phyloP scores from a whole-genome alignment of 2,888 invertebrate genomes.

The Carcina quercana region DNA sequence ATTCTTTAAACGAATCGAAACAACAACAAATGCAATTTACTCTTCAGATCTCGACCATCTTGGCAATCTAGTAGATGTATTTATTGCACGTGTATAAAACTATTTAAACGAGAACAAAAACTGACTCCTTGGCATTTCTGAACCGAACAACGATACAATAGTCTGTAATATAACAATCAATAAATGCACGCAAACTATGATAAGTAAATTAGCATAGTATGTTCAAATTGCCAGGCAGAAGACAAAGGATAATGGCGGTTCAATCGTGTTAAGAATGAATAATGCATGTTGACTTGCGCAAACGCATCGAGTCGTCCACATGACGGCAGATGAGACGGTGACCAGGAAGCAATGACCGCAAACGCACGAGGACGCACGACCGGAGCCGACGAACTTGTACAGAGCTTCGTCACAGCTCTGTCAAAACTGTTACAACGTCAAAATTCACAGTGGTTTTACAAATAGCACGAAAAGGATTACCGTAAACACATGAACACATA shows the following conservation, averaged over 20 bases:
- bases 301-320: slow-evolving; percentile 31
- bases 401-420: background rate
- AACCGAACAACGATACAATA: slow-evolving; percentile 7
- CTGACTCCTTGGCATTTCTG: slow-evolving; percentile 1
- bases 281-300: slow-evolving; percentile 47
- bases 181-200: slow-evolving; percentile 17
- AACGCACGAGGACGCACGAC: slow-evolving; percentile 34
- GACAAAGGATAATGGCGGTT: slow-evolving; percentile 50
- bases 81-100: too few relatives aligned
- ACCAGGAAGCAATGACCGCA: slow-evolving; percentile 65
- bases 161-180: slow-evolving; percentile 13
- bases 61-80: too few relatives aligned
- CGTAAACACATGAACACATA: too few relatives aligned
- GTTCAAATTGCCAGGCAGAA: slow-evolving; percentile 29
- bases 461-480: too few relatives aligned
- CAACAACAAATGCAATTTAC: too few relatives aligned
- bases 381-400: slow-evolving; percentile 30
- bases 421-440: background rate
- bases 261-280: slow-evolving; percentile 41
- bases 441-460: too few relatives aligned
- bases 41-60: too few relatives aligned
- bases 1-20: too few relatives aligned
- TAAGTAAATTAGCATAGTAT: slow-evolving; percentile 31
- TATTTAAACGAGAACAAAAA: too few relatives aligned
- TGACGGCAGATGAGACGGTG: slow-evolving; percentile 28